Conservation (phyloP, 2,113 vertebrate species). For the Triplophysa rosa region DNA sequence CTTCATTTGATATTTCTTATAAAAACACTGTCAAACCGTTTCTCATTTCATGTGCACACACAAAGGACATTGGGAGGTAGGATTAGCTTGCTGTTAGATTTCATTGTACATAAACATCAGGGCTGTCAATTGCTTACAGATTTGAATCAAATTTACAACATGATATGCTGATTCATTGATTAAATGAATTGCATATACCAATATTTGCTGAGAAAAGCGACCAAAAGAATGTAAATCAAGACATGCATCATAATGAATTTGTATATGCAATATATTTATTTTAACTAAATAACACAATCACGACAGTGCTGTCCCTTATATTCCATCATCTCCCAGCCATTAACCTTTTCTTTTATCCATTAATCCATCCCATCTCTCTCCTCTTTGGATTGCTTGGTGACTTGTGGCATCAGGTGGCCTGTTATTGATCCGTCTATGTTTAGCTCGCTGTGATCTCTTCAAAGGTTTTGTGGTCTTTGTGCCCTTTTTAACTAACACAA, state of each 20-base stretch:
- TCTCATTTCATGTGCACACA: neutral
- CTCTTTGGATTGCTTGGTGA: neutral
- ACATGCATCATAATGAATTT: too few relatives aligned
- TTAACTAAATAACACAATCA: too few relatives aligned
- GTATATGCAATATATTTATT: neutral
- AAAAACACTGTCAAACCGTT: neutral
- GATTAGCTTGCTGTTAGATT: neutral
- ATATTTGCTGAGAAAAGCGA: too few relatives aligned
- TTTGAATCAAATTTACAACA: neutral
- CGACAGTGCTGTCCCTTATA: neutral
- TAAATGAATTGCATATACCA: neutral
- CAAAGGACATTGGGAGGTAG: neutral
- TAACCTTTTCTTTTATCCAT: neutral
- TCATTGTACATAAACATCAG: neutral
- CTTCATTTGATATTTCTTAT: neutral
- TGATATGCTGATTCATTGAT: neutral
- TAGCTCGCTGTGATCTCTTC: slow-evolving; percentile 7
- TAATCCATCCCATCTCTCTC: neutral
- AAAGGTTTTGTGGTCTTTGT: slow-evolving; percentile 7
- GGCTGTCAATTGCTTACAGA: neutral
- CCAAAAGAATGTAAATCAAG: too few relatives aligned
- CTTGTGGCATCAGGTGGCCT: slow-evolving; percentile 27
- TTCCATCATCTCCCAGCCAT: neutral
- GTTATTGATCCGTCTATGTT: slow-evolving; percentile 21
- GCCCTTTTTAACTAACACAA: neutral